Evolutionary conservation across 2,888 invertebrate genomes (phyloP), one percentile per base, ranked within the genome.

Genomic region (Drosophila sordidula): DNA sequence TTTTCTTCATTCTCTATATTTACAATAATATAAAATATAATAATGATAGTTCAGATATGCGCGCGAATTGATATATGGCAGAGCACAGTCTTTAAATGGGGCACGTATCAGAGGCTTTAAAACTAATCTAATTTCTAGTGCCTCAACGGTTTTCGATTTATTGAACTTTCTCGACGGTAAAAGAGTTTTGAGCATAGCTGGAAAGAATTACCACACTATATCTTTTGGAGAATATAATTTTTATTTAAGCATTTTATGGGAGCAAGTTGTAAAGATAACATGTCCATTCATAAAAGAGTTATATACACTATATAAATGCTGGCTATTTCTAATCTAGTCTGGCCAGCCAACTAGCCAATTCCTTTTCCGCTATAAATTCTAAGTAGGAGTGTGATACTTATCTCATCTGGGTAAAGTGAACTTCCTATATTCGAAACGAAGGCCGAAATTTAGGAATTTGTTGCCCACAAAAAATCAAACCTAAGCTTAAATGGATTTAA

Each of bases 181-280:
- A 29, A 16, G 14, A 45, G 14, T 6, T n/a, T 34, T 6, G 2
- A 29, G 22, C 32, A 54, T 44, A 34, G 11, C 42, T 3, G 29
- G 25, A 16, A 12, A 11, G 9, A 9, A 16, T 32, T 4, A 39
- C 11, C 9, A n/a, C 26, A 26, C 5, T 29, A 42, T 34, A 11
- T 54, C 26, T 25, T 4, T 16, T 25, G 3, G 14, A n/a, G 9
- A 16, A 14, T 25, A 34, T 22, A 32, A n/a, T 9, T 44, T 32
- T 26, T 12, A 12, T 18, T 38, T 16, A 8, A 29, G 32, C 32
- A n/a, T 12, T 26, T 16, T 44, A 41, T 11, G 56, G 59, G 67
- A 50, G 49, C 42, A 61, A 75, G 62, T 55, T 56, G 57, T 84
- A 70, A 85, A 81, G 68, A 66, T 72, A 66, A 42, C 34, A n/a